These are phyloP conservation scores for Amphipyra berbera DNA, from an alignment of 2,888 invertebrate species.

Conservation along the genomic window DNA sequence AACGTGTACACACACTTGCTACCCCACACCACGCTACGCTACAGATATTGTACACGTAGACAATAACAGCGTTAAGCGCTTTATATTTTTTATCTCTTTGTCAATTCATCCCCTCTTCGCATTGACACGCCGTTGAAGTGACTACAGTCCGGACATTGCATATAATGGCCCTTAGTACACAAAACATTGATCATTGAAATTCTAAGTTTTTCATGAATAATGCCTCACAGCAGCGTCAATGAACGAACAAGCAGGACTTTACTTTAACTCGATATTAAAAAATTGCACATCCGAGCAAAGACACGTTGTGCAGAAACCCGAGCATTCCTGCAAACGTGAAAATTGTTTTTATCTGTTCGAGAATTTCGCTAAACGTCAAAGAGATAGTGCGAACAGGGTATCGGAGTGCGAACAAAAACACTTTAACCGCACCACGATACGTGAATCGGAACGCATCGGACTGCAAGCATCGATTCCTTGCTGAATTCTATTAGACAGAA, in stretches of 20 bases:
- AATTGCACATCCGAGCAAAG: constrained; percentile 57
- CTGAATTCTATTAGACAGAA: constrained; percentile 57
- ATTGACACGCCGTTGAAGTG: constrained; percentile 65
- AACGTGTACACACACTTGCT: constrained; percentile 68
- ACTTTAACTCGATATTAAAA: constrained; percentile 33
- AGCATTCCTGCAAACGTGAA: constrained; percentile 73
- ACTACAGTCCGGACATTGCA: constrained; percentile 38
- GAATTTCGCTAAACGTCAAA: constrained; percentile 82
- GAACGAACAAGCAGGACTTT: constrained; percentile 37
- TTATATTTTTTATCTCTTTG: constrained; percentile 84
- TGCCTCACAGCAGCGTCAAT: constrained; percentile 38
- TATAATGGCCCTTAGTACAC: constrained; percentile 37
- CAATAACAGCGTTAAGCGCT: constrained; percentile 84
- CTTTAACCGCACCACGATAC: constrained; percentile 57
- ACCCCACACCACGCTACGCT: constrained; percentile 66
- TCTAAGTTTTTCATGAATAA: constrained; percentile 59
- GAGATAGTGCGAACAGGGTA: constrained; percentile 80
- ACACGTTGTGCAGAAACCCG: constrained; percentile 66
- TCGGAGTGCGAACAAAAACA: constrained; percentile 83
- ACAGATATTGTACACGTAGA: constrained; percentile 70
- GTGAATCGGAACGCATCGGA: constrained; percentile 55
- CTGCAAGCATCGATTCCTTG: constrained; percentile 45
- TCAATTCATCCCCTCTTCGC: constrained; percentile 67
- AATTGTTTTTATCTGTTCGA: constrained; percentile 74
- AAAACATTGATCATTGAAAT: constrained; percentile 53